Base-by-base conservation (phyloP, 2,888 invertebrate species). In the Drosophila flavopinicola region DNA sequence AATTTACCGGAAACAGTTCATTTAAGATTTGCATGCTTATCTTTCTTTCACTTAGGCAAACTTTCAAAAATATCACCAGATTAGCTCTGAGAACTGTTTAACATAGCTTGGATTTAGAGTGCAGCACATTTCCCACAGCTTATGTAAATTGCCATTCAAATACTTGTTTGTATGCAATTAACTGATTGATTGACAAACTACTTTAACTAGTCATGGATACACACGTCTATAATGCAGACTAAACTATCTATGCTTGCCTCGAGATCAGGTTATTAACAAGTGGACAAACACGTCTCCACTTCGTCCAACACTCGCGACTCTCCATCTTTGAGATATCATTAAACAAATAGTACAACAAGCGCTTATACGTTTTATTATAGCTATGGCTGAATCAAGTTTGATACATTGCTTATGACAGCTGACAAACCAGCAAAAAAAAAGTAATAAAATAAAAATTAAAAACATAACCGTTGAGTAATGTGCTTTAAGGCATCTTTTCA, bases 1-100 rank as follows among this genome's bases (percentile, higher is more conserved):
- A 53, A 37, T 38, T 38, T 32, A 51, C 87, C 78, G 87, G 82
- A 82, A 82, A 87, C 68, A 69, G 64, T 67, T 61, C 57, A 58
- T 75, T 80, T 45, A 33, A 56, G 11, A 45, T 37, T 56, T 30
- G 38, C 61, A 32, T 24, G 35, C 20, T 17, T 23, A 45, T 9
- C 44, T 11, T 17, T 27, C 25, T 13, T 20, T 10, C 11, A 20
- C n/a, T 24, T 9, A 15, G 11, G 0, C 23, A 6, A 42, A 15
- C 6, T 7, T n/a, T 1, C 7, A 51, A 30, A 9, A n/a, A 29
- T 10, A 35, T 10, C 11, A 4, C 2, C 7, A 29, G 61, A 61
- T 60, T 60, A 60, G 60, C 60, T 35, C 17, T 20, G 20, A 29
- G 24, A 15, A 20, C 9, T 17, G 0, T 15, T 24, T 1, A 27